Base-by-base conservation (phyloP, 2,113 vertebrate species). In the Sebastes schlegelii region DNA sequence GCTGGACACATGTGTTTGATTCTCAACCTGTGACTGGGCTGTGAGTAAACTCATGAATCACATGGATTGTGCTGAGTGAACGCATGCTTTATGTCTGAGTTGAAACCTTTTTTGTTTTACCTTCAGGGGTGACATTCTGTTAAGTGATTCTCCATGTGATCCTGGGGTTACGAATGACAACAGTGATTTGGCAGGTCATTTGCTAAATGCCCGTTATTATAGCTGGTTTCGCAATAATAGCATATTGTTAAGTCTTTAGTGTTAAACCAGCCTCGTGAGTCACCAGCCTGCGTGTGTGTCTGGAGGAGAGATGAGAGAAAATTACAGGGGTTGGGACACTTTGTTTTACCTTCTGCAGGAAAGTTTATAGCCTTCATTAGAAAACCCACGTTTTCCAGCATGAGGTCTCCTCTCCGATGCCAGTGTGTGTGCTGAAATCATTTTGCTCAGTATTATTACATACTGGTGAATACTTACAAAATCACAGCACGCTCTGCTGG, bases 171-270 rank as follows among this genome's bases (percentile, higher is more conserved):
- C 46, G 64, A 77, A 74, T 78, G 54, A 82, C 79, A 80, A 58
- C 76, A 77, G 86, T 62, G 51, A 86, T 92, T 79, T 85, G 54
- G 64, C 69, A 69, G 80, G 68, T 85, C 62, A 85, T 90, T 92
- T 81, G 85, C 63, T 81, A 82, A 89, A 91, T 88, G 83, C 68
- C 77, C 83, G 81, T 94, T 89, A 91, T 93, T 90, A 88, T 26
- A 67, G 26, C 64, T 8, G 58, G 83, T 74, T 45, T 81, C 84
- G 88, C 58, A 86, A 48, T 46, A 86, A 48, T 46, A 83, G 83
- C 91, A 82, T 73, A 81, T 91, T 86, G 91, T 94, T 94, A 91
- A 90, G 82, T 90, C 66, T 88, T 92, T 81, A 93, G 74, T 63
- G 58, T 83, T 82, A 74, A 80, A 52, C n/a, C 40, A 74, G 70